Conservation (phyloP, 2,797 vertebrate genomes). For the Helicolenus hilgendorfi region DNA sequence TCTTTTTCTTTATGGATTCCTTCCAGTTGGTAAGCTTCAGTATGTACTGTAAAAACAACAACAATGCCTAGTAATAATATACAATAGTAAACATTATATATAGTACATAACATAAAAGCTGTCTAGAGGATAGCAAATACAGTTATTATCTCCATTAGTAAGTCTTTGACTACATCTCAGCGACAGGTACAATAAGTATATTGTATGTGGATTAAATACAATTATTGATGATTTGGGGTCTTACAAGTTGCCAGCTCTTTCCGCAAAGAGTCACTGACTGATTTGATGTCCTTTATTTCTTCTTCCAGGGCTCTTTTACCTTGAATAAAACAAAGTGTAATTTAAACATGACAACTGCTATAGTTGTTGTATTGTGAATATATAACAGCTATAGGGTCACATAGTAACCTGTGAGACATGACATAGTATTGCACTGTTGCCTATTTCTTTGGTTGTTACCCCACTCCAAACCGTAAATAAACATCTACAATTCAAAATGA, state of each 20-base stretch:
- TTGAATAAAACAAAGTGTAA: not conserved
- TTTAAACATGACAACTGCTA: not conserved
- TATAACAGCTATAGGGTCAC: too few species aligned
- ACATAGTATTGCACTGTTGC: rapidly evolving
- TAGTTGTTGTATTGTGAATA: rapidly evolving
- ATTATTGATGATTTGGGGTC: conserved; percentile 10
- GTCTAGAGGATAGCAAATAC: not conserved
- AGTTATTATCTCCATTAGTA: not conserved
- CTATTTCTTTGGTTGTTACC: too few species aligned
- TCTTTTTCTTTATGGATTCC: conserved; percentile 82
- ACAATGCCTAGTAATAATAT: not conserved
- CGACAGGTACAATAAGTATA: not conserved
- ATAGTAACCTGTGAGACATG: not conserved
- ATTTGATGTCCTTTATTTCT: conserved; percentile 59
- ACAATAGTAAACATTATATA: not conserved
- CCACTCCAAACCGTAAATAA: rapidly evolving
- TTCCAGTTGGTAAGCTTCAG: conserved; percentile 75
- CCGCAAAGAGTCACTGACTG: conserved; percentile 40
- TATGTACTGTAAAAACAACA: conserved; percentile 75
- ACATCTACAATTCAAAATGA: rapidly evolving
- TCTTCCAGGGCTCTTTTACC: conserved; percentile 56
- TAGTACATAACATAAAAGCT: not conserved
- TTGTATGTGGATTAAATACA: not conserved
- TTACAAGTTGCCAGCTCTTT: conserved; percentile 79
- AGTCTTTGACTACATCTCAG: not conserved